phyloP scores from a whole-genome alignment of 2,113 vertebrate species.

The Xerus inauris region DNA sequence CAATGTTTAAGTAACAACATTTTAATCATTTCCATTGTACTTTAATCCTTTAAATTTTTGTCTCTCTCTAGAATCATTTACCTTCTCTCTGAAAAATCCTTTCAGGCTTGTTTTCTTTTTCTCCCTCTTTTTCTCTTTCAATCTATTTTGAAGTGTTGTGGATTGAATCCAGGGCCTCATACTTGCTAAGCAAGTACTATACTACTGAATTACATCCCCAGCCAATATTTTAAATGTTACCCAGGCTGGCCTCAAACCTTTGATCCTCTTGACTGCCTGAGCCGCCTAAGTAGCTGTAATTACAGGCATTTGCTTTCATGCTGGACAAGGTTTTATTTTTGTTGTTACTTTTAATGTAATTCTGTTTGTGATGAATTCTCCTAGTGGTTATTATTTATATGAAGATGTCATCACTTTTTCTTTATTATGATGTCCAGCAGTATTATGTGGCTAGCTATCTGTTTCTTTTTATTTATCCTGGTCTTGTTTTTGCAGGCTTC shows the following conservation, averaged over 20 bases:
- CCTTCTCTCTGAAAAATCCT: background rate
- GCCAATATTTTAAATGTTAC: background rate
- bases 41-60: background rate
- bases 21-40: background rate
- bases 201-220: no score
- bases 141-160: no score
- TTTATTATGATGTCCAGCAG: background rate
- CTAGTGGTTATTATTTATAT: background rate
- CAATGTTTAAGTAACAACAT: background rate
- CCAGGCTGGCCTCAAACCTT: no score
- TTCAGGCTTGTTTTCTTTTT: background rate
- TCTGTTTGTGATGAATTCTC: background rate
- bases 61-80: background rate
- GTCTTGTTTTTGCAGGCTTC: background rate
- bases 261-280: no score
- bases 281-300: no score
- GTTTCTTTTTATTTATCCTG: background rate
- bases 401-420: background rate
- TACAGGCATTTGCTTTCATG: no score
- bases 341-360: background rate
- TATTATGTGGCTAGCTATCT: background rate
- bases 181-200: no score
- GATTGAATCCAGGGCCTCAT: no score
- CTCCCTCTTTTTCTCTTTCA: no score
- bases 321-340: no score